Percentiles rank a stretch among this genome's conserved stretches.
Evolutionary conservation across 2,113 vertebrate genomes (phyloP).

Genomic region (Daphoenositta chrysoptera): DNA sequence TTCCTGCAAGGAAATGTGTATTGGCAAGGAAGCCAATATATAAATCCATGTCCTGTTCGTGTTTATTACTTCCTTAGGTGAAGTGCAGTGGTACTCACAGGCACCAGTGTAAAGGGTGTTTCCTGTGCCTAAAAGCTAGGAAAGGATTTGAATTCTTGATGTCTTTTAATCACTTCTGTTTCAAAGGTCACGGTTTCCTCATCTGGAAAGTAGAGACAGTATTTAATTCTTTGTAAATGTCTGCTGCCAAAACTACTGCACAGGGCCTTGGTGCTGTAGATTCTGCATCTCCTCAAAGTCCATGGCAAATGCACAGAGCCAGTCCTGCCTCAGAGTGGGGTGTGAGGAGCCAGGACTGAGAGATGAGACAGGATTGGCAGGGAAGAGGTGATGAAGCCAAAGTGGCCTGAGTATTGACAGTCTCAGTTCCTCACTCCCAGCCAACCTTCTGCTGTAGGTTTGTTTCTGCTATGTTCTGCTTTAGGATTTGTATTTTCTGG

Average conservation of each 20-base stretch:
- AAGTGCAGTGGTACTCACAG: not conserved
- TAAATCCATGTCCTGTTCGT: not conserved
- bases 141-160: not conserved
- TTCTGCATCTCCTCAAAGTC: not conserved
- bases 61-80: not conserved
- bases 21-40: not conserved
- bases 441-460: not conserved
- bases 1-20: not conserved
- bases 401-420: not conserved
- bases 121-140: not conserved
- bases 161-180: not conserved
- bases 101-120: not conserved
- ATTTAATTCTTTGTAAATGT: not conserved
- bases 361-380: not conserved
- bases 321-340: not conserved
- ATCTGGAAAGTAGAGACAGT: not conserved
- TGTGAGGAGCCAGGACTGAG: not conserved
- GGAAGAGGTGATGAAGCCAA: not conserved
- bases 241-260: not conserved
- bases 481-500: not conserved
- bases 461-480: not conserved
- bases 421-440: not conserved
- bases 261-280: not conserved
- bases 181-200: not conserved
- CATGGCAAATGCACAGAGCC: not conserved